Evolutionary conservation across 2,888 invertebrate species (phyloP).

Genomic region (Oconnorella tubifera): DNA sequence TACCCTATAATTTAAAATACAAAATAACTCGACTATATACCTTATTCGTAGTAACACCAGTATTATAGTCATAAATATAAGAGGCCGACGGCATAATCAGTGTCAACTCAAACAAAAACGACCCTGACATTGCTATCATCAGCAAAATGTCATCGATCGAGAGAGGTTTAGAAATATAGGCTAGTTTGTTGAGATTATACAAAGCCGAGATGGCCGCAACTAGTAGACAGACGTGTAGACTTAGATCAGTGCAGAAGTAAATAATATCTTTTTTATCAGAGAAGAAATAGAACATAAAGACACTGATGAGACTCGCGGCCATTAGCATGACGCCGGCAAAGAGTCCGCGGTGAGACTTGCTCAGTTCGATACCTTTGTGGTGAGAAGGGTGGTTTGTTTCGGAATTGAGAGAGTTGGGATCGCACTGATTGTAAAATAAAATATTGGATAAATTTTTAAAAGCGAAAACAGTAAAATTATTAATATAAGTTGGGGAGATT

Average conservation of each 20-base stretch:
- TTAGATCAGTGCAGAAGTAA: constrained; percentile 48
- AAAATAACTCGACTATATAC: too few relatives aligned
- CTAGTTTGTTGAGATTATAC: not conserved
- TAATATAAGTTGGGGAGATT: too few relatives aligned
- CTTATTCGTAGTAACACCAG: too few relatives aligned
- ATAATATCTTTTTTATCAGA: constrained; percentile 35
- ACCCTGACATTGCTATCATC: not conserved
- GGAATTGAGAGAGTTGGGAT: too few relatives aligned
- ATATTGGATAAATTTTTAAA: too few relatives aligned
- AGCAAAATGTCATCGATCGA: not conserved
- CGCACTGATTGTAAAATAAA: too few relatives aligned
- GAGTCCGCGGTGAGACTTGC: constrained; percentile 57
- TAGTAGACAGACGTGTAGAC: constrained; percentile 36
- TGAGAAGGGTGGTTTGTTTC: not conserved
- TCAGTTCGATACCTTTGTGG: constrained; percentile 42
- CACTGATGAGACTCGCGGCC: constrained; percentile 49
- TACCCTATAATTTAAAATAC: not conserved
- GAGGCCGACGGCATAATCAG: too few relatives aligned
- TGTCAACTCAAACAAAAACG: not conserved
- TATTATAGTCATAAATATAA: too few relatives aligned
- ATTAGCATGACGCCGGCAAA: constrained; percentile 56
- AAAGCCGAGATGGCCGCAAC: constrained; percentile 43
- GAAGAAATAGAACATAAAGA: constrained; percentile 51
- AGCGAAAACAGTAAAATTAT: too few relatives aligned
- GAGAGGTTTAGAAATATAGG: not conserved